Evolutionary conservation across 2,113 vertebrate species (phyloP), one percentile per base, ranked within the genome.

Genomic region (Platichthys stellatus): DNA sequence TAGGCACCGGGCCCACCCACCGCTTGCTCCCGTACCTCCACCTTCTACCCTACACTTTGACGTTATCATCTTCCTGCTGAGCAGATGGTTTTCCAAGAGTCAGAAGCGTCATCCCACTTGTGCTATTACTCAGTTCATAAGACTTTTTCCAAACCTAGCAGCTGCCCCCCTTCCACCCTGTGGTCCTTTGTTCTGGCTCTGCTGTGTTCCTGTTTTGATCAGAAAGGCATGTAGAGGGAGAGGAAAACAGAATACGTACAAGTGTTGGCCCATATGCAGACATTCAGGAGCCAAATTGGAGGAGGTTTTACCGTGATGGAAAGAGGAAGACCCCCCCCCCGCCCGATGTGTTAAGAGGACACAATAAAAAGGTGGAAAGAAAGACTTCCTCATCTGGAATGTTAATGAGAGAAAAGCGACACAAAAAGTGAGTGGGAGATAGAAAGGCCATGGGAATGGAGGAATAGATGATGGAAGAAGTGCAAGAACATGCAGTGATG

Each of bases 131-230:
- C 10, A 2, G 26, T 63, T 71, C 73, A 69, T 68, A 74, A 66
- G 14, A 78, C 64, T 61, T 28, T 77, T 78, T 81, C 82, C 79
- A 83, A 76, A 72, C 76, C 63, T 75, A 26, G 4, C 7, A 56
- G 7, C 53, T 11, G 13, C 65, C 40, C 63, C 56, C 28, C 49
- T 66, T 59, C 63, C 66, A n/a, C 60, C 47, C 63, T 14, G 71
- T 28, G 54, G 53, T 73, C 84, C 45, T 90, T 91, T 91, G 87
- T 92, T 82, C 81, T 60, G 23, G 49, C 80, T 69, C 60, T 18
- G 17, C 47, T 40, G 47, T 83, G 73, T 92, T 92, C 90, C 89
- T 92, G 90, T 93, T 92, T 91, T 90, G 83, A 83, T 23, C 72
- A 69, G 59, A 47, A 62, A 81, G 49, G 40, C 58, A 3, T 2